A percentile compares a stretch with the other conserved stretches of the same genome.
phyloP scores from a whole-genome alignment of 2,797 vertebrate genomes.

The Psittacula echo region DNA sequence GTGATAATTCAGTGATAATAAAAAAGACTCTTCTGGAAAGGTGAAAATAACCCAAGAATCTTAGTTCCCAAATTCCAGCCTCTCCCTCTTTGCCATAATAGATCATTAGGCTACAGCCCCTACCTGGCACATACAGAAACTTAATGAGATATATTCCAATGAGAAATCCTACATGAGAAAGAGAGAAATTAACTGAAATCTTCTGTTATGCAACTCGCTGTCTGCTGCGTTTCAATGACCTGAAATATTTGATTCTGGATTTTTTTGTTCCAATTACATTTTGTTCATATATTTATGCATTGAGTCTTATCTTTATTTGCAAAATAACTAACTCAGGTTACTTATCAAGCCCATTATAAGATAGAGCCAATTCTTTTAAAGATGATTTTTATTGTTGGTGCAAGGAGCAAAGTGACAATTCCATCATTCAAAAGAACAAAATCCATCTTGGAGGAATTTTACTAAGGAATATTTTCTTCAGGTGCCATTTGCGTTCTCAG shows the following conservation, averaged over 20 bases:
- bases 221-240: neutral
- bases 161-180: conserved; percentile 15
- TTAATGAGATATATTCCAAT: neutral
- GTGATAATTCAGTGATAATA: neutral
- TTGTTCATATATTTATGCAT: neutral
- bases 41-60: conserved; percentile 15
- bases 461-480: conserved; percentile 18
- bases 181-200: conserved; percentile 13
- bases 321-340: neutral
- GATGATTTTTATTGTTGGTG: neutral
- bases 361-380: neutral
- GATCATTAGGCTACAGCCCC: neutral
- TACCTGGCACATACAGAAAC: conserved; percentile 37
- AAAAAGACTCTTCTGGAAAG: conserved; percentile 38
- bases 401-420: neutral
- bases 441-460: conserved; percentile 16
- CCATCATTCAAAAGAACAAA: conserved; percentile 12
- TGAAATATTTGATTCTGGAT: neutral
- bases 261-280: neutral
- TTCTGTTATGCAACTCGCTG: conserved; percentile 38
- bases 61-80: neutral
- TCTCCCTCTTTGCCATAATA: neutral
- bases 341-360: neutral
- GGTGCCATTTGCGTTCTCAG: conserved; percentile 56
- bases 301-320: neutral